Evolutionary conservation across 1,140 invertebrate species (phyloP).

Genomic region (Papilio helenus): DNA sequence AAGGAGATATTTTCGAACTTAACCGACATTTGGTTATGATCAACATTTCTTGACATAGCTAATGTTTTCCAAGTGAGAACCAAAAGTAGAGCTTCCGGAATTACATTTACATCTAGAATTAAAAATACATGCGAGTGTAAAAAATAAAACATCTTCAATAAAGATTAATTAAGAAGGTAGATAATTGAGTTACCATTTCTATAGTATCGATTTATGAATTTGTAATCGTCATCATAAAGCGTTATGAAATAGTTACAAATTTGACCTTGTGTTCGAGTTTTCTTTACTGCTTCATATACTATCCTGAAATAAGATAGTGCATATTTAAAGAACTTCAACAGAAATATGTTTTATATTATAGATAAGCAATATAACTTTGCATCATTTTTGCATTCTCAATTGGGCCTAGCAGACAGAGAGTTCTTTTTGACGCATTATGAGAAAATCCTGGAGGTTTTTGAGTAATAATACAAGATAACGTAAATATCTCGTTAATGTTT

Average conservation of each 20-base stretch:
- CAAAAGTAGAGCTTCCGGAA: constrained; percentile 48
- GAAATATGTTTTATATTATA: background rate
- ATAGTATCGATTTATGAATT: background rate
- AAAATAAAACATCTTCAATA: background rate
- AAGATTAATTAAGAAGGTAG: background rate
- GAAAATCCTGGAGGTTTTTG: too few species aligned
- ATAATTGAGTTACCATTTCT: background rate
- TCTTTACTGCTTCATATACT: background rate
- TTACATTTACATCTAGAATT: constrained; percentile 44
- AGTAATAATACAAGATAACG: too few species aligned
- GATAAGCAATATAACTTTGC: too few species aligned
- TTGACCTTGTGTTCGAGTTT: background rate
- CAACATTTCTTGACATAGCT: constrained; percentile 46
- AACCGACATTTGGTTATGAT: constrained; percentile 47
- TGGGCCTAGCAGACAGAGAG: too few species aligned
- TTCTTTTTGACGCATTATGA: too few species aligned
- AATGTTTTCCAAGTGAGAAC: constrained; percentile 51
- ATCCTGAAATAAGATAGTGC: background rate
- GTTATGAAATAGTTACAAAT: background rate
- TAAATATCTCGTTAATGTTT: too few species aligned
- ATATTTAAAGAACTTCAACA: background rate
- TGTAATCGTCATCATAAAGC: background rate
- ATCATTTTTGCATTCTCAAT: too few species aligned
- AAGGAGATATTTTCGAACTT: constrained; percentile 44
- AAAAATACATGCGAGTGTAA: constrained; percentile 37